Percentiles rank a stretch among this genome's conserved stretches.
Evolutionary conservation across 2,888 invertebrate genomes (phyloP).

Genomic region (Ormia ochracea): DNA sequence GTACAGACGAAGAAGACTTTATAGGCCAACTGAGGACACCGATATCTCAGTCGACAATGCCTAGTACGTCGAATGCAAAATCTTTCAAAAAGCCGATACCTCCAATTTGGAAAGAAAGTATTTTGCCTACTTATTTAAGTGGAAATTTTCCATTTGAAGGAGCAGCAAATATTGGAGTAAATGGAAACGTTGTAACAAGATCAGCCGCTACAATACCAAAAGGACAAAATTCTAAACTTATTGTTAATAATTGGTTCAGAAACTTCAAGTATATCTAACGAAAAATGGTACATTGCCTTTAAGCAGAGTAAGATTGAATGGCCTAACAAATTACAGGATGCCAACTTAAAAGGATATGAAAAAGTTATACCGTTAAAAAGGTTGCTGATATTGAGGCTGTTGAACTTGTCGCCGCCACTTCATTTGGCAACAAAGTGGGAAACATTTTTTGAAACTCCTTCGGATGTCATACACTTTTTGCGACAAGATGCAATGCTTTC

Average conservation of each 20-base stretch:
- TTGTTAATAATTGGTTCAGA: slow-evolving; percentile 53
- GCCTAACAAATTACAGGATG: slow-evolving; percentile 38
- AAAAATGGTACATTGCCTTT: slow-evolving; percentile 41
- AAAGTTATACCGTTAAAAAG: slow-evolving; percentile 51
- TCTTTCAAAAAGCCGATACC: too few species aligned
- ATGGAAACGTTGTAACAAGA: too few species aligned
- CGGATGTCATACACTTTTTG: slow-evolving; percentile 49
- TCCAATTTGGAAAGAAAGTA: too few species aligned
- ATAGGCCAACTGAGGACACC: too few species aligned
- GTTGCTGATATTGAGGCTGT: slow-evolving; percentile 63
- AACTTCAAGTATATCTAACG: slow-evolving; percentile 32
- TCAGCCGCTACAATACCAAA: neutral
- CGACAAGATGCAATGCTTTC: slow-evolving; percentile 36
- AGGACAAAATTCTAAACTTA: slow-evolving; percentile 31
- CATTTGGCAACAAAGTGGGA: slow-evolving; percentile 56
- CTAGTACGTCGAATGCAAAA: too few species aligned
- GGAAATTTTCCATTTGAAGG: too few species aligned
- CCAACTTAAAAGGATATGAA: slow-evolving; percentile 57
- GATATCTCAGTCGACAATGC: too few species aligned
- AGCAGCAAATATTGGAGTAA: too few species aligned
- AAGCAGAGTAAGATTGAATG: slow-evolving; percentile 43
- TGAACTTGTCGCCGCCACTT: slow-evolving; percentile 49
- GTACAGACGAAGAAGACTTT: too few species aligned
- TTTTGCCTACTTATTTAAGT: too few species aligned
- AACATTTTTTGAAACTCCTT: slow-evolving; percentile 54